Percentiles rank a stretch among this genome's conserved stretches.
Conservation (phyloP, 1,140 invertebrate species). For the Ridgeia piscesae region DNA sequence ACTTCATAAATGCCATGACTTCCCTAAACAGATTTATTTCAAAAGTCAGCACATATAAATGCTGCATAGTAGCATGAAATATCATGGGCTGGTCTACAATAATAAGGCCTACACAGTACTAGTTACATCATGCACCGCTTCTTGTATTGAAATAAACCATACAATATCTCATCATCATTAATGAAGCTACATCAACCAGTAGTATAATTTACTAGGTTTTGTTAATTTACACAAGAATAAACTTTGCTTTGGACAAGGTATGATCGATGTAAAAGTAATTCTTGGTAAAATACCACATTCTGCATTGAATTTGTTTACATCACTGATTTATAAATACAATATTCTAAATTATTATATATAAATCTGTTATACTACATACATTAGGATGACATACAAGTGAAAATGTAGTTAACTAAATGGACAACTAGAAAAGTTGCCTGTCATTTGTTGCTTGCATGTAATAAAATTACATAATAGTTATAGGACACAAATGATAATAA, state of each 20-base stretch:
- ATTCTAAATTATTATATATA: too few relatives aligned
- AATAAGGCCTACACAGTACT: not conserved
- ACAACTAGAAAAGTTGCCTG: not conserved
- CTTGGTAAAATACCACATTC: not conserved
- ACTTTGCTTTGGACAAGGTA: not conserved
- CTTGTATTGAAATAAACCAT: not conserved
- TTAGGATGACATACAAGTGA: not conserved
- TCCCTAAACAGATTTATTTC: not conserved
- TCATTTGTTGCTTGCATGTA: not conserved
- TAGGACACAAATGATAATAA: not conserved
- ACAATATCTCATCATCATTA: not conserved
- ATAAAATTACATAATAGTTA: not conserved
- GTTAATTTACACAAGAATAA: not conserved
- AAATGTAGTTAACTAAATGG: not conserved
- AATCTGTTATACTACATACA: not conserved
- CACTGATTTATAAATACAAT: not conserved
- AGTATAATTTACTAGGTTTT: not conserved
- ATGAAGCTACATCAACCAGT: not conserved
- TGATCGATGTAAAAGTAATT: not conserved
- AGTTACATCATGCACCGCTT: not conserved
- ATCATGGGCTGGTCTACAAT: not conserved
- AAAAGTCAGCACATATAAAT: not conserved
- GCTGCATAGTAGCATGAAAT: not conserved
- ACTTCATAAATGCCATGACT: not conserved
- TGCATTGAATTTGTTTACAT: not conserved